Base-by-base conservation (phyloP, 2,797 vertebrate species). In the Harpagifer antarcticus region DNA sequence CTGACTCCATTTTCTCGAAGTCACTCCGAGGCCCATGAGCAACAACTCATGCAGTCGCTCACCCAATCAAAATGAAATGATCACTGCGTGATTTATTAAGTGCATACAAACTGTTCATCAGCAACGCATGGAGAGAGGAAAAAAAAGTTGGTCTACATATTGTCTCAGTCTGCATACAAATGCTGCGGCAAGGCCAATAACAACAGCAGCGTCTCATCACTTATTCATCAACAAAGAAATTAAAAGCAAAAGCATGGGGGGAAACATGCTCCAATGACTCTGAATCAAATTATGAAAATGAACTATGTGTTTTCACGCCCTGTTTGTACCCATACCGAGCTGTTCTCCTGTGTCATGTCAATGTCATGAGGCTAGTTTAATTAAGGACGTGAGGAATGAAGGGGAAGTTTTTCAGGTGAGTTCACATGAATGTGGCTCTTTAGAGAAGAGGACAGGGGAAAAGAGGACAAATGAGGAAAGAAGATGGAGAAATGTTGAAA, bases 1-100 rank as follows among this genome's bases (percentile, higher is more conserved):
- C 67, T 20, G 79, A 82, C 86, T 90, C 83, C 61, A 84, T 86
- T 86, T 88, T 88, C 79, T 64, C 82, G 0, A 52, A 81, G 73
- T 88, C 79, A 82, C 68, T 86, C 70, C 0, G 69, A 82, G 81
- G 82, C 84, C 82, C 76, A 15, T 57, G 69, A 82, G 74, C 81
- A 50, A 76, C 68, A 81, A 71, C 67, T 81, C 71, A 68, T 62
- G 70, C 74, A 55, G 68, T 53, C 3, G 55, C 72, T 69, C 79
- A 44, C 17, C 79, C 79, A 83, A 86, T 91, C 86, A 77, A 84
- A 87, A 85, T 84, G 3, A 81, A 89, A 85, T 78, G 86, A 90
- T 83, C 6, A 13, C 69, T 20, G 73, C 2, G 69, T 82, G 86
- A 91, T 90, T 90, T 83, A 90, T 89, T 87, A 76, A 77, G 63